These are phyloP conservation scores for Cryptoprocta ferox DNA, from an alignment of 2,797 vertebrate genomes.

Conservation along the genomic window DNA sequence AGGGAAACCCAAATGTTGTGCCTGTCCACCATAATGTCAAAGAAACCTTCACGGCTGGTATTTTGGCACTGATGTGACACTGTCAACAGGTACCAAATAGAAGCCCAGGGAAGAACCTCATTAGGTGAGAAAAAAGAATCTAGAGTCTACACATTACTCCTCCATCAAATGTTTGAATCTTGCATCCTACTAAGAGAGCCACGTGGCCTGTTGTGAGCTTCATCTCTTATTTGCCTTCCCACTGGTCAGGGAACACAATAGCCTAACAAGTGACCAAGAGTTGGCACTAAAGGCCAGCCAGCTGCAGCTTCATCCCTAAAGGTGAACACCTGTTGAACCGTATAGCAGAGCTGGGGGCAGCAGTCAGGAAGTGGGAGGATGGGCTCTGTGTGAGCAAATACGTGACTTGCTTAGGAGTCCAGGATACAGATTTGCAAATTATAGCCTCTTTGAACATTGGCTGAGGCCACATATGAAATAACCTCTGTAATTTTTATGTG, in stretches of 20 bases:
- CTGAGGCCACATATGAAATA: not conserved
- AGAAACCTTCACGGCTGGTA: not conserved
- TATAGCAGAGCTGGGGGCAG: not conserved
- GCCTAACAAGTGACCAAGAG: not conserved
- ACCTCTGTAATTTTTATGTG: not conserved
- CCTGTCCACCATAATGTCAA: not conserved
- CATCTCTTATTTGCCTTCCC: not conserved
- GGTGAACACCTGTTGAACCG: not conserved
- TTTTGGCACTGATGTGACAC: slow-evolving; percentile 6
- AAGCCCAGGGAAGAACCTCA: not conserved
- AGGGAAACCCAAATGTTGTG: not conserved
- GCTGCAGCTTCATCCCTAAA: slow-evolving; percentile 3
- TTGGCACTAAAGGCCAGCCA: not conserved
- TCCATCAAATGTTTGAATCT: not conserved
- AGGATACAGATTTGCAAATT: not conserved
- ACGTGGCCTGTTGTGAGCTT: not conserved
- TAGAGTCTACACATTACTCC: not conserved
- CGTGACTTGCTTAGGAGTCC: not conserved
- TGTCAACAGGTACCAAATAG: not conserved
- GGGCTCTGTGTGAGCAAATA: not conserved
- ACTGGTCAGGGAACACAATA: not conserved
- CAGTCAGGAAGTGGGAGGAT: not conserved
- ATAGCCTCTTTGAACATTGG: not conserved
- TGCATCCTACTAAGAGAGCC: not conserved
- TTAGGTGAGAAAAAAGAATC: not conserved